Conservation (phyloP, 2,113 vertebrate species). For the Myiopsitta monachus region DNA sequence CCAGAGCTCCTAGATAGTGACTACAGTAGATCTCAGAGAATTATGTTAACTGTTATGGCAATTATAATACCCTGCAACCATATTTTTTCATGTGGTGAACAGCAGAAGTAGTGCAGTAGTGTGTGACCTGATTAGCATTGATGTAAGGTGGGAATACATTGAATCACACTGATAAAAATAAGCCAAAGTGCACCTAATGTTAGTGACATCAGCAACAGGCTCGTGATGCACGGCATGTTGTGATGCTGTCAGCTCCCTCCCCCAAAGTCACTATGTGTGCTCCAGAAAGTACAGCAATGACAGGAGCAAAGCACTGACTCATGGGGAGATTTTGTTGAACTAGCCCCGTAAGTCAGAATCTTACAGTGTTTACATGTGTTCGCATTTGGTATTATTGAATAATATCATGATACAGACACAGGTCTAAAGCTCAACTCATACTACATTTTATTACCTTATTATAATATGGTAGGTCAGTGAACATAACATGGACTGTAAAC, state of each 20-base stretch:
- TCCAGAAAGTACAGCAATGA: background rate
- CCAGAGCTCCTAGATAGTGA: background rate
- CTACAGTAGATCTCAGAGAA: background rate
- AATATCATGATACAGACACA: background rate
- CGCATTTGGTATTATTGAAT: background rate
- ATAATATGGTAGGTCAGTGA: background rate
- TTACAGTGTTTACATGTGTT: background rate
- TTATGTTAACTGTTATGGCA: background rate
- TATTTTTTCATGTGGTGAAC: background rate
- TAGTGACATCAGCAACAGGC: background rate
- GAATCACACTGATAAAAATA: background rate
- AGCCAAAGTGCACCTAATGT: background rate
- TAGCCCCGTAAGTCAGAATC: background rate
- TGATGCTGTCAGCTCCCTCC: background rate
- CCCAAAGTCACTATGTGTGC: background rate
- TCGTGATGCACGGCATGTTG: background rate
- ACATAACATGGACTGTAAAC: slow-evolving; percentile 35
- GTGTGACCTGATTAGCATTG: background rate
- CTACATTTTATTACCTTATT: slow-evolving; percentile 14
- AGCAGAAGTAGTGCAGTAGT: background rate
- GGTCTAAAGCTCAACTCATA: background rate
- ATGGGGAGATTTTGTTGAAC: background rate
- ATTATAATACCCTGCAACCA: background rate
- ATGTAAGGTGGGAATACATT: background rate
- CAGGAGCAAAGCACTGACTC: background rate